Percentiles rank a stretch among this genome's conserved stretches.
Evolutionary conservation across 2,113 vertebrate genomes (phyloP).

Genomic region (Dendropsophus ebraccatus): DNA sequence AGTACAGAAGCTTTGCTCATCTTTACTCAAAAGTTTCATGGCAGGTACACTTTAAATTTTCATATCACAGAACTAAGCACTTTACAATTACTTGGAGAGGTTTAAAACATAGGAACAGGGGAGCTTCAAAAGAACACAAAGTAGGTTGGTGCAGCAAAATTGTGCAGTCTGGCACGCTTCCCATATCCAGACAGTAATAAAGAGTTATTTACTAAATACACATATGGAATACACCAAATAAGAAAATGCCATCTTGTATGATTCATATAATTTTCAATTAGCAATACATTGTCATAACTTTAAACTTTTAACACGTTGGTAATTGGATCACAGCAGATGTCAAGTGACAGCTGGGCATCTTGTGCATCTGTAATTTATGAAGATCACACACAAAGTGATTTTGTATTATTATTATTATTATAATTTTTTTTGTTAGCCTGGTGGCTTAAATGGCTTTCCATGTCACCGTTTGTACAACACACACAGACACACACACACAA

Average conservation of each 20-base stretch:
- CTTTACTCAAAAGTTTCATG: too few relatives aligned
- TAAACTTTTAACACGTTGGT: neutral
- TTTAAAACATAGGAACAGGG: neutral
- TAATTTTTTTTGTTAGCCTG: neutral
- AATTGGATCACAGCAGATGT: neutral
- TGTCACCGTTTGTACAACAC: neutral
- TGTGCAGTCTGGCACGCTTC: neutral
- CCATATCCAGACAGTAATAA: neutral
- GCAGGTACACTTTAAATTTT: too few relatives aligned
- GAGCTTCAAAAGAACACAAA: neutral
- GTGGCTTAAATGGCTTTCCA: neutral
- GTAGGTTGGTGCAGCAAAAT: neutral
- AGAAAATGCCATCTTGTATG: neutral
- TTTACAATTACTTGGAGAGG: too few relatives aligned
- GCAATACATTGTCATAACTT: neutral
- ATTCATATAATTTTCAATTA: neutral
- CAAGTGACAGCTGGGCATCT: neutral
- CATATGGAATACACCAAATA: neutral
- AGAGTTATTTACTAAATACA: neutral
- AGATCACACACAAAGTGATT: neutral
- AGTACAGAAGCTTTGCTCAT: too few relatives aligned
- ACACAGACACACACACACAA: too few relatives aligned
- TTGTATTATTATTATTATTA: neutral
- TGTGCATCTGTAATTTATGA: slow-evolving; percentile 2
- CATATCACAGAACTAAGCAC: neutral